phyloP scores from a whole-genome alignment of 2,113 vertebrate species.

The Amphiprion ocellaris region DNA sequence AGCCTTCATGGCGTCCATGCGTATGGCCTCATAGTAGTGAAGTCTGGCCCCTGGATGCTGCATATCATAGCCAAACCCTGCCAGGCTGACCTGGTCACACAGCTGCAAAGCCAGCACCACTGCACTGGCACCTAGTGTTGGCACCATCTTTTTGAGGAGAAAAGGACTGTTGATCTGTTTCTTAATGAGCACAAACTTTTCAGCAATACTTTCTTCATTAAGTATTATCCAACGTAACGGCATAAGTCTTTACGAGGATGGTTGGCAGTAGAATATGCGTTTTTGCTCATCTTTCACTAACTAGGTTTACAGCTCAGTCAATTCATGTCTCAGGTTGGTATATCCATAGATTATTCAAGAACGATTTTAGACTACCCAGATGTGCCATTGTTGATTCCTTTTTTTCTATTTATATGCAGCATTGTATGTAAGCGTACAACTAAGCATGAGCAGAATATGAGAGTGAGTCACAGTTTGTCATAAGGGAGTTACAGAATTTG shows the following conservation, averaged over 20 bases:
- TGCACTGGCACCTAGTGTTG: constrained; percentile 82
- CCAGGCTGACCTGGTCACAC: constrained; percentile 87
- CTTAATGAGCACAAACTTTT: neutral
- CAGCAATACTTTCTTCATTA: neutral
- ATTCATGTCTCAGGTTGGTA: neutral
- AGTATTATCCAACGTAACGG: too few relatives aligned
- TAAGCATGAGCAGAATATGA: neutral
- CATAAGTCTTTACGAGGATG: too few relatives aligned
- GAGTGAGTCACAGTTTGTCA: neutral
- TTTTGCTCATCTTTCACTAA: neutral
- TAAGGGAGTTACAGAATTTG: neutral
- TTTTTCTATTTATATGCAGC: neutral
- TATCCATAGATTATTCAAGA: constrained; percentile 7
- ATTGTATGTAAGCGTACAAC: neutral
- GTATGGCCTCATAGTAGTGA: constrained; percentile 84
- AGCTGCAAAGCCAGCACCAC: constrained; percentile 85
- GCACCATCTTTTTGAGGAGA: constrained; percentile 68
- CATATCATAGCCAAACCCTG: constrained; percentile 86
- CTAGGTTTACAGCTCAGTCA: neutral
- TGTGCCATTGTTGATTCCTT: neutral
- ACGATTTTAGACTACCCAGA: neutral
- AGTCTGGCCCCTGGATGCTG: constrained; percentile 79
- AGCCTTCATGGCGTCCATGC: constrained; percentile 80
- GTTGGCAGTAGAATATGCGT: too few relatives aligned
- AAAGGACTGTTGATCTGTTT: neutral